A percentile compares a stretch with the other conserved stretches of the same genome.
These are phyloP conservation scores for Rhamphomyia laevipes DNA, from an alignment of 2,888 invertebrate species.

Conservation along the genomic window DNA sequence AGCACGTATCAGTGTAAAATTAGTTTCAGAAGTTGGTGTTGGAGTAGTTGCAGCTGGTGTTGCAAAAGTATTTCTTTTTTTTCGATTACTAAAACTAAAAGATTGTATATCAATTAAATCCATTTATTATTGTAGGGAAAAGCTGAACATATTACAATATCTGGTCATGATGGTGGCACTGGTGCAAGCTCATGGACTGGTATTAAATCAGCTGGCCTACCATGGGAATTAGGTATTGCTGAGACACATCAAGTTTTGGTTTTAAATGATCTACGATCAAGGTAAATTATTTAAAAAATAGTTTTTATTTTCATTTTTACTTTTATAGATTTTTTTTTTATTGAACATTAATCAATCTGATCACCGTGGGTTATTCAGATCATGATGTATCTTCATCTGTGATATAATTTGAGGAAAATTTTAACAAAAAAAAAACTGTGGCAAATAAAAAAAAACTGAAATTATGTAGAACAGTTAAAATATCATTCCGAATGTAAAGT, in stretches of 20 bases:
- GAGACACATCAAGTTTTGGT: constrained; percentile 97
- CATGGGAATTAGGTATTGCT: constrained; percentile 97
- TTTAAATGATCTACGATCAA: constrained; percentile 79
- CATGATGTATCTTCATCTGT: too few relatives aligned
- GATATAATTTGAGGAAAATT: too few relatives aligned
- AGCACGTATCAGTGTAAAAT: constrained; percentile 91
- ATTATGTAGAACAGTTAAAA: too few relatives aligned
- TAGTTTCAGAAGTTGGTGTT: constrained; percentile 97
- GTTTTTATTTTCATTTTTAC: too few relatives aligned
- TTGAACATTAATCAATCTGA: too few relatives aligned
- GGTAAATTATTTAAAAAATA: constrained; percentile 26
- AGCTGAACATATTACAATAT: constrained; percentile 96
- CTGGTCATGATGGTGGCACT: constrained; percentile 98
- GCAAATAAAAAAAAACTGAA: too few relatives aligned
- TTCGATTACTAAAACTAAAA: too few relatives aligned
- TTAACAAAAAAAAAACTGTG: too few relatives aligned
- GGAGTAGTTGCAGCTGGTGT: constrained; percentile 99
- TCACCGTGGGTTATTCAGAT: too few relatives aligned
- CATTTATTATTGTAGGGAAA: constrained; percentile 55
- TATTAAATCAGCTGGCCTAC: constrained; percentile 93
- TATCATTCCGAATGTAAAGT: too few relatives aligned
- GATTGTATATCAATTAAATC: not conserved
- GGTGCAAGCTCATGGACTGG: constrained; percentile 99
- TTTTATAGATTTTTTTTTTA: too few relatives aligned
- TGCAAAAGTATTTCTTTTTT: constrained; percentile 71